These are phyloP conservation scores for Mormyrus hasselquistii DNA, from an alignment of 2,797 vertebrate species.

Conservation along the genomic window DNA sequence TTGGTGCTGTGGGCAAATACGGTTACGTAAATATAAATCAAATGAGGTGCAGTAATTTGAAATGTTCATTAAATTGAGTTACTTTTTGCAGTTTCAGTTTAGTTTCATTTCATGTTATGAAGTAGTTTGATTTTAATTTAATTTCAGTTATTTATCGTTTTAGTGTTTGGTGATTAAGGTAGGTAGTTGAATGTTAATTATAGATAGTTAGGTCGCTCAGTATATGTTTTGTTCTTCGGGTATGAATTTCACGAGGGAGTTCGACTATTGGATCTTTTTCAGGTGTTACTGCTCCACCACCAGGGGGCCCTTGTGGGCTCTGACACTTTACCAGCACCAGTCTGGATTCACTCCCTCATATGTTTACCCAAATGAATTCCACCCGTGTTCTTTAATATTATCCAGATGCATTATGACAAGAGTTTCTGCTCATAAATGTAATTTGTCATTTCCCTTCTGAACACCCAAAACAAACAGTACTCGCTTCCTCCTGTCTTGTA, in stretches of 20 bases:
- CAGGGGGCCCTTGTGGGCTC: background rate
- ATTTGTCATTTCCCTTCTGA: conserved; percentile 18
- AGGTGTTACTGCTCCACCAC: background rate
- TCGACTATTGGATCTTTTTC: background rate
- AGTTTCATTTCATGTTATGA: too few relatives aligned
- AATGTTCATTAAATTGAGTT: too few relatives aligned
- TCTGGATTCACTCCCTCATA: conserved; percentile 38
- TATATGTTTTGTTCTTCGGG: background rate
- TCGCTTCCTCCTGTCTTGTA: conserved; percentile 19
- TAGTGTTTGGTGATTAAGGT: too few relatives aligned
- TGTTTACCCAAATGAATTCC: conserved; percentile 48
- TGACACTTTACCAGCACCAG: background rate
- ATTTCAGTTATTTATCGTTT: too few relatives aligned
- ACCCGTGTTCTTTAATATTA: conserved; percentile 40
- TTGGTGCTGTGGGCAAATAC: too few relatives aligned
- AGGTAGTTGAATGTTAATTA: too few relatives aligned
- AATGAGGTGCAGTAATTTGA: too few relatives aligned
- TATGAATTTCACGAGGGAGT: background rate
- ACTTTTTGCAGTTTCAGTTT: too few relatives aligned
- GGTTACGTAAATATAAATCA: too few relatives aligned
- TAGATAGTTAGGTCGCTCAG: background rate
- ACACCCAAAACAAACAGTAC: conserved; percentile 32
- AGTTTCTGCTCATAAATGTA: background rate
- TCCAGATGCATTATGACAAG: conserved; percentile 42
- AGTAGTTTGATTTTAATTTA: too few relatives aligned